Base-by-base conservation (phyloP, 1,140 invertebrate genomes). In the Homarus americanus region DNA sequence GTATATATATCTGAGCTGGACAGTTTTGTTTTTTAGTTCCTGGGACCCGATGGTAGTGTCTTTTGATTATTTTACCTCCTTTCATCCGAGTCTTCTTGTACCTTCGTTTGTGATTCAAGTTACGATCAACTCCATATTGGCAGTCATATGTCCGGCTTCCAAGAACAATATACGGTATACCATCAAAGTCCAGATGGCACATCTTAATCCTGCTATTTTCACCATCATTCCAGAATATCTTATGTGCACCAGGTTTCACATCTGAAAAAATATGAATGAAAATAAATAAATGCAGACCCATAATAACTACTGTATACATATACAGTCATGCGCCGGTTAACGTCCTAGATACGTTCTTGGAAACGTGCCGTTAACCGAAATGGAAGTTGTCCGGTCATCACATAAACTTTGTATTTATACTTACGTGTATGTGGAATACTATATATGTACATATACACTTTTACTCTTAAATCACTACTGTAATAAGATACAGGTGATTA, bases 121-220 rank as follows among this genome's bases (percentile, higher is more conserved):
- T 80, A 7, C 78, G 78, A 36, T 80, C 78, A 49, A 49, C 78
- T 20, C 78, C 78, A 49, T 44, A 80, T 41, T 80, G 78, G n/a
- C 78, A 80, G 32, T 80, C 78, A 32, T 80, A 80, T 32, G 53
- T 44, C 9, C 78, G 78, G 28, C 41, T 80, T 41, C 78, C 78
- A n/a, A 49, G 40, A 44, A 41, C 78, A 32, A 80, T 41, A 41
- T 80, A 80, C 10, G 78, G 78, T 17, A 80, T 28, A 15, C 78
- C 78, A 80, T 80, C 78, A 49, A 28, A 49, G 2, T 34, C 41
- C 38, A 80, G 28, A 3, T 80, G 78, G 28, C 78, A 80, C 10
- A 28, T 49, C 32, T 80, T 80, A 3, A 80, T 36, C 24, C 28
- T 80, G 20, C 38, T 80, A 28, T 80, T 80, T 32, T 80, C 78